phyloP scores from a whole-genome alignment of 2,797 vertebrate genomes.

The Erpetoichthys calabaricus region DNA sequence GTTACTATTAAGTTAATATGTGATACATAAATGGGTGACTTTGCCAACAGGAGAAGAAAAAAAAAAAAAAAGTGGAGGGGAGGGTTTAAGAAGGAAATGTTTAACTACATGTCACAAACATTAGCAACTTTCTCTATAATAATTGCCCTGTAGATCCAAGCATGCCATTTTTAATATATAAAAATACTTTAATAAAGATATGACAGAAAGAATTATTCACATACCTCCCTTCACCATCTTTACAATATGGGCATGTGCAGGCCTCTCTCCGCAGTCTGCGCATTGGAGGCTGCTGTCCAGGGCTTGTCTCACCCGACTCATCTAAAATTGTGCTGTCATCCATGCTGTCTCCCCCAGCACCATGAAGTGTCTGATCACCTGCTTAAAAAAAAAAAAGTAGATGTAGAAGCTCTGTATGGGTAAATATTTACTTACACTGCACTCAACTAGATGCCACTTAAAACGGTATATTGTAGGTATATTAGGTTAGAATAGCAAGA shows the following conservation, averaged over 20 bases:
- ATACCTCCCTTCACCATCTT: conserved; percentile 84
- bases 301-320: conserved; percentile 66
- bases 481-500: too few relatives aligned
- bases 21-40: too few relatives aligned
- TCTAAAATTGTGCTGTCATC: conserved; percentile 65
- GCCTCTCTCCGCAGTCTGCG: conserved; percentile 78
- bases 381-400: not conserved
- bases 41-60: too few relatives aligned
- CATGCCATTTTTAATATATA: too few relatives aligned
- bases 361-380: conserved; percentile 56
- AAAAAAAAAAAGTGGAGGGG: too few relatives aligned
- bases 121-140: too few relatives aligned
- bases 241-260: conserved; percentile 93
- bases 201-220: too few relatives aligned
- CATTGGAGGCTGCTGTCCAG: conserved; percentile 59
- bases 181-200: too few relatives aligned
- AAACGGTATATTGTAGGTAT: not conserved
- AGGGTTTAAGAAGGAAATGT: too few relatives aligned
- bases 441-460: not conserved
- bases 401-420: not conserved
- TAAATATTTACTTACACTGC: not conserved
- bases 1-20: too few relatives aligned
- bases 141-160: too few relatives aligned
- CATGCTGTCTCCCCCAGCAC: conserved; percentile 54
- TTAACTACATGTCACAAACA: too few relatives aligned